Percentiles rank a stretch among this genome's conserved stretches.
Evolutionary conservation across 2,888 invertebrate species (phyloP).

Genomic region (Mamestra brassicae): DNA sequence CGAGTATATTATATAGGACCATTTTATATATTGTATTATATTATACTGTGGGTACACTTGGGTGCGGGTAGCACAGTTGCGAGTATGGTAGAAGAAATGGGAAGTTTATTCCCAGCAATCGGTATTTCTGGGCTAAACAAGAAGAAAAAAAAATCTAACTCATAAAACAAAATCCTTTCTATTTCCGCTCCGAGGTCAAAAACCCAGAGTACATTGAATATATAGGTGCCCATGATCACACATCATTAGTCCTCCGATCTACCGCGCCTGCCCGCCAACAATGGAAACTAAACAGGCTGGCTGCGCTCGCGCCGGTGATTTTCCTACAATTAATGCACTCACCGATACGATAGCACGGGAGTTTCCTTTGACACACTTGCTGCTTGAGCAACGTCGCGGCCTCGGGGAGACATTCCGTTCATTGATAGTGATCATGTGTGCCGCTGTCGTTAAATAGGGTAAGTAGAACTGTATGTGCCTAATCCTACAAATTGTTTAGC

Average conservation of each 20-base stretch:
- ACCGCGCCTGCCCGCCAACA: slow-evolving; percentile 29
- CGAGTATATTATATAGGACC: not conserved
- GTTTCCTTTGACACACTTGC: slow-evolving; percentile 71
- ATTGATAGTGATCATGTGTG: slow-evolving; percentile 38
- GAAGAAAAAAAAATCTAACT: not conserved
- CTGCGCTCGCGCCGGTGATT: slow-evolving; percentile 68
- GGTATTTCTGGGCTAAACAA: not conserved
- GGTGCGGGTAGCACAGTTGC: too few relatives aligned
- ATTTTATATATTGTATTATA: not conserved
- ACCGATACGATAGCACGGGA: slow-evolving; percentile 64
- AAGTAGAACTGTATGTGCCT: not conserved
- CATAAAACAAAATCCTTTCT: not conserved
- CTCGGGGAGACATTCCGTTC: slow-evolving; percentile 51
- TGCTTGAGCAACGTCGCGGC: slow-evolving; percentile 52
- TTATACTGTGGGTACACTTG: not conserved
- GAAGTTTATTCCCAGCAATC: not conserved
- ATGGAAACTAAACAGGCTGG: slow-evolving; percentile 52
- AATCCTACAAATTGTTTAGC: not conserved
- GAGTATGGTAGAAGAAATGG: not conserved
- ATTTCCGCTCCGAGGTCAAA: not conserved
- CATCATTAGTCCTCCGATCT: slow-evolving; percentile 9
- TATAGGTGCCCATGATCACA: not conserved
- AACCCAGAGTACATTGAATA: not conserved
- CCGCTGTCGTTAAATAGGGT: slow-evolving; percentile 1
- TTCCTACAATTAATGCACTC: slow-evolving; percentile 72